Percentiles rank a stretch among this genome's conserved stretches.
These are phyloP conservation scores for Rhynchomys soricoides DNA, from an alignment of 2,113 vertebrate genomes.

Conservation along the genomic window DNA sequence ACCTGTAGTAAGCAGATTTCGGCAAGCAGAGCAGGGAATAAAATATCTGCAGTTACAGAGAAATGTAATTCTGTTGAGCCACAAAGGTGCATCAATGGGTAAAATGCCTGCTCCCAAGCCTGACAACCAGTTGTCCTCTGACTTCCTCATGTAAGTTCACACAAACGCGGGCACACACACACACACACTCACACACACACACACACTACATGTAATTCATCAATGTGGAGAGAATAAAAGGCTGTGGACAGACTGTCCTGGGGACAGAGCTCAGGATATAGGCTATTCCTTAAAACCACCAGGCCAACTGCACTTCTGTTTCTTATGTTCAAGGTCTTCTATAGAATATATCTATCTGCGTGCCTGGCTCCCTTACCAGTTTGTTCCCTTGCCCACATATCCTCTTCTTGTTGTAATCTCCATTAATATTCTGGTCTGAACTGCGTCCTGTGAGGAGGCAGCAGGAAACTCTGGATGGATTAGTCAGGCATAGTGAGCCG, in stretches of 20 bases:
- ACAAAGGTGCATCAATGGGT: background rate
- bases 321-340: background rate
- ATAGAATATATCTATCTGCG: background rate
- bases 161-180: background rate
- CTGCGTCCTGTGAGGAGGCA: slow-evolving; percentile 64
- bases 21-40: background rate
- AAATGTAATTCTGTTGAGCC: background rate
- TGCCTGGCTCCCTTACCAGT: background rate
- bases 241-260: background rate
- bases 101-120: background rate
- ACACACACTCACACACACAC: background rate
- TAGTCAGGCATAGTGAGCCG: slow-evolving; percentile 62
- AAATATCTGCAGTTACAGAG: background rate
- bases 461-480: slow-evolving; percentile 69
- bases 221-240: background rate
- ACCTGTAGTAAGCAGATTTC: background rate
- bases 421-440: slow-evolving; percentile 75
- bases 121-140: background rate
- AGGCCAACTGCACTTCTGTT: background rate
- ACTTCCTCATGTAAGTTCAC: background rate
- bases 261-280: background rate
- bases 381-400: background rate
- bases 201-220: background rate
- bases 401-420: slow-evolving; percentile 68
- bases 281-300: background rate